Evolutionary conservation across 2,797 vertebrate genomes (phyloP).

Genomic region (Zonotrichia albicollis): DNA sequence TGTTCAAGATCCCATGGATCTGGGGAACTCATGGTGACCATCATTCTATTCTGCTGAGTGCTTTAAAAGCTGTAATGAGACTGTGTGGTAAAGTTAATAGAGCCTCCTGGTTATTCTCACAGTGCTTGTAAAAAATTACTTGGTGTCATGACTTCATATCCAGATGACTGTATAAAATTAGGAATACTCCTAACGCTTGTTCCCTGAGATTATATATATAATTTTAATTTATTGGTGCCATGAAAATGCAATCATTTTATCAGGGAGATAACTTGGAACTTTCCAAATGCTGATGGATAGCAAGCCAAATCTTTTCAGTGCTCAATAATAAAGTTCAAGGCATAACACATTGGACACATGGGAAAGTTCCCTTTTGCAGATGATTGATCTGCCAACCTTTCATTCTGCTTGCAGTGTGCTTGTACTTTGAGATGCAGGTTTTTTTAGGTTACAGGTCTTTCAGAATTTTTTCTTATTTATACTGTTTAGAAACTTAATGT

Average conservation of each 20-base stretch:
- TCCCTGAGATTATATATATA: background rate
- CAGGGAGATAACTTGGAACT: background rate
- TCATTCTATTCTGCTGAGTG: slow-evolving; percentile 24
- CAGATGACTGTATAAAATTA: slow-evolving; percentile 32
- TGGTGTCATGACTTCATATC: slow-evolving; percentile 30
- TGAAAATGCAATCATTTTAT: background rate
- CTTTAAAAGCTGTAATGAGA: slow-evolving; percentile 46
- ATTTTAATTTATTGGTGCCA: background rate
- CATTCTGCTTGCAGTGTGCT: background rate
- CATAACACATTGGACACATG: background rate
- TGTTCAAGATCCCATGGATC: background rate
- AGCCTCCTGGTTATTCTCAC: slow-evolving; percentile 43
- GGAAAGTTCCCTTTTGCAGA: background rate
- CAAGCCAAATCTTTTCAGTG: background rate
- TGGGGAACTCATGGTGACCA: background rate
- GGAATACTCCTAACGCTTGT: background rate
- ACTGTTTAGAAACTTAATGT: background rate
- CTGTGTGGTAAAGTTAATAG: slow-evolving; percentile 31
- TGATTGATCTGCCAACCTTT: background rate
- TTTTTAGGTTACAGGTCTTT: background rate
- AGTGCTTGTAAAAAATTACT: slow-evolving; percentile 10
- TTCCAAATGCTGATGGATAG: background rate
- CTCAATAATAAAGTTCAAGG: slow-evolving; percentile 1
- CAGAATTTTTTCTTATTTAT: background rate
- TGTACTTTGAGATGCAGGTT: background rate